Percentiles rank a stretch among this genome's conserved stretches.
Evolutionary conservation across 2,888 invertebrate species (phyloP).

Genomic region (Ferrisia virgata): DNA sequence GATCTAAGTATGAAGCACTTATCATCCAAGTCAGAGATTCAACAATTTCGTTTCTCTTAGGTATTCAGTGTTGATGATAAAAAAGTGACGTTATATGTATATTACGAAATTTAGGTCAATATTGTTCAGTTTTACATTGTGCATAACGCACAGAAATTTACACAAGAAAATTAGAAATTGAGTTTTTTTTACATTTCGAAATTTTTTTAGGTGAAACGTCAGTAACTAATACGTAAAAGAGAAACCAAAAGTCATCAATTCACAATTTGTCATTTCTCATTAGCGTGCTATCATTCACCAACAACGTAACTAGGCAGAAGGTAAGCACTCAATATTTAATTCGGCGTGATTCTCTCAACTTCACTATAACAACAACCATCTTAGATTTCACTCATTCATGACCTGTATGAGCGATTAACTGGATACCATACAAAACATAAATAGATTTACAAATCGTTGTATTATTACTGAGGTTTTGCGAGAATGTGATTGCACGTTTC

Average conservation of each 20-base stretch:
- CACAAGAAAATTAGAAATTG: neutral
- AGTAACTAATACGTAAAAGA: neutral
- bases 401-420: neutral
- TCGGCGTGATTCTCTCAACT: neutral
- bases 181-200: neutral
- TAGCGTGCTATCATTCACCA: neutral
- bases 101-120: neutral
- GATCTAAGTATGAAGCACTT: neutral
- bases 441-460: neutral
- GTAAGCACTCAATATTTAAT: neutral
- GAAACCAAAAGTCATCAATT: neutral
- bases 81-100: neutral
- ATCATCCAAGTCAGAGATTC: neutral
- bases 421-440: neutral
- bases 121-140: neutral
- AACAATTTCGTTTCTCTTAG: neutral
- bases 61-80: neutral
- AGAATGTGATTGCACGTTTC: neutral
- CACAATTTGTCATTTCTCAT: neutral
- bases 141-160: neutral
- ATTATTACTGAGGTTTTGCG: neutral
- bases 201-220: neutral
- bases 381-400: neutral
- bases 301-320: neutral
- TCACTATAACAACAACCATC: neutral